Evolutionary conservation across 2,797 vertebrate genomes (phyloP), one percentile per base, ranked within the genome.

Genomic region (Darevskia nairensis): DNA sequence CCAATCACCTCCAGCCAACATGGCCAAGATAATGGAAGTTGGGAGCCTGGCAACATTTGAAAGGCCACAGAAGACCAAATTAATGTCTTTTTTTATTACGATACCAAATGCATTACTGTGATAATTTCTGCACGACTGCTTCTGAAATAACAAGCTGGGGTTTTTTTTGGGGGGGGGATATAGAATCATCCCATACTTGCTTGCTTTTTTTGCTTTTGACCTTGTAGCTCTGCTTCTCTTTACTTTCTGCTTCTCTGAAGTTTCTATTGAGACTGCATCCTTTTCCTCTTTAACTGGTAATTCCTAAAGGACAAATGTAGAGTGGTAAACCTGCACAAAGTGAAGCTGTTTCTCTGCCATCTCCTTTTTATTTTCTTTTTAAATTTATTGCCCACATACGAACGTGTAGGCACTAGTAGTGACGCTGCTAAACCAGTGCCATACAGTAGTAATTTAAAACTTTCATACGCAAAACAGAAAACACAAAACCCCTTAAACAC

Each of bases 121-220:
- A 27, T n/a, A 75, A 64, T 25, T 87, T 87, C 10, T 59, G 21
- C 39, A 66, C n/a, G 71, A 32, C 21, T 59, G 87, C 39, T 80
- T 88, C 17, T 35, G n/a, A 90, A 81, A 88, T 0, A 81, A 29
- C 50, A 55, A 50, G 46, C 35, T 35, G 35, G 8, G 76, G 21
- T 8, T 35, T 69, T 69, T 6, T 29, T 69, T 0, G 46, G 11
- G 50, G 7, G 46, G 85, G 7, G 46, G 8, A 39, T 6, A n/a
- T 71, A 11, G 66, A 68, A 68, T 2, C 35, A 86, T 71, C 78
- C 84, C 94, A 91, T 97, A 99, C 98, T 95, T 98, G 91, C 95
- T 96, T 74, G 95, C 86, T 95, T 94, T 94, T 81, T 95, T 96
- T 91, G 91, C 95, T 95, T 96, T 97, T 77, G 94, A 89, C 94